Conservation (phyloP, 2,888 invertebrate species). For the Stenotaenia linearis region DNA sequence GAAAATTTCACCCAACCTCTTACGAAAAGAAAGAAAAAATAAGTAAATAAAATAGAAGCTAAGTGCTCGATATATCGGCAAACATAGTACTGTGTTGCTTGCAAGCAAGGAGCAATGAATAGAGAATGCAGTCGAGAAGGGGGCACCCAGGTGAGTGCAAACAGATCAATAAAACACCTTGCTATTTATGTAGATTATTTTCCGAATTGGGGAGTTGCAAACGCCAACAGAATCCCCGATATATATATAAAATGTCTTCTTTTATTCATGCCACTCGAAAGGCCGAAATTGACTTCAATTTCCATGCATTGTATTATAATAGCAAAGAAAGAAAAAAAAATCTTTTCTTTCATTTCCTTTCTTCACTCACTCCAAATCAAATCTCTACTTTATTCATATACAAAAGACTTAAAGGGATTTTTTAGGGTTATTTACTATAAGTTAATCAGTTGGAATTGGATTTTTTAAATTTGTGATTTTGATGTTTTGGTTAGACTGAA, state of each 20-base stretch:
- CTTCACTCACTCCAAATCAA: not conserved
- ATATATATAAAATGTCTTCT: slow-evolving; percentile 1
- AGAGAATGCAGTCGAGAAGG: not conserved
- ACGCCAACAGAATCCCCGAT: slow-evolving; percentile 13
- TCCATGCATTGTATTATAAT: slow-evolving; percentile 11
- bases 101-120: not conserved
- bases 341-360: not conserved
- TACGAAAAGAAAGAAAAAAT: not conserved
- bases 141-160: slow-evolving; percentile 14
- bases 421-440: no score
- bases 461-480: no score
- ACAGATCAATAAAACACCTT: slow-evolving; percentile 15
- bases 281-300: slow-evolving; percentile 1
- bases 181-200: slow-evolving; percentile 14
- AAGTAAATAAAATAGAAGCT: not conserved
- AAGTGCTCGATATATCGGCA: not conserved
- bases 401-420: no score
- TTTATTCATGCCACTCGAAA: not conserved
- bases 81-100: not conserved
- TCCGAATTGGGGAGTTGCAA: slow-evolving; percentile 16
- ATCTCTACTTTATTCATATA: not conserved
- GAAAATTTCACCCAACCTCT: no score
- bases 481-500: no score
- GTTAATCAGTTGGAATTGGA: no score
- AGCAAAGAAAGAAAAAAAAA: not conserved